A percentile compares a stretch with the other conserved stretches of the same genome.
Evolutionary conservation across 30 jellyfish, hydroid and myxozoan species (phyloP).

Genomic region (Morbakka virulenta): DNA sequence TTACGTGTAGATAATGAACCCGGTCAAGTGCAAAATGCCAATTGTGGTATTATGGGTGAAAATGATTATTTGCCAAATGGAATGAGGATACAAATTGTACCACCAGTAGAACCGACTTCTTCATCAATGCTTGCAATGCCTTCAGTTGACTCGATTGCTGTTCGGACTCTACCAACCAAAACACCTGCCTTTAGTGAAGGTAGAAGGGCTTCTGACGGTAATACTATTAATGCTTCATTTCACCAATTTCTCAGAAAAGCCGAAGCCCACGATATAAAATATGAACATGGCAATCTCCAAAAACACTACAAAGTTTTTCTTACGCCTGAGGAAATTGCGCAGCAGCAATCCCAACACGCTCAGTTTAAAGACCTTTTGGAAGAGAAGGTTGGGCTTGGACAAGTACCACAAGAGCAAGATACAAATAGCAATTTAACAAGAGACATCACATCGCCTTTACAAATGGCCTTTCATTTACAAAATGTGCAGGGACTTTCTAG

Average conservation of each 20-base stretch:
- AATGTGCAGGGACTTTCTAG: background rate
- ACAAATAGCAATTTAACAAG: conserved; percentile 1
- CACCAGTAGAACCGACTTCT: conserved; percentile 91
- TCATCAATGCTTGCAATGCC: conserved; percentile 62
- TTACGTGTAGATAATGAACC: conserved; percentile 46
- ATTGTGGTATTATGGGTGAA: conserved; percentile 1
- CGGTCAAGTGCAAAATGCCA: conserved; percentile 47
- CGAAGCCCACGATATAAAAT: conserved; percentile 58
- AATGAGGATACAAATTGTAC: conserved; percentile 86
- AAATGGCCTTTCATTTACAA: background rate
- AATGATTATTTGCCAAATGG: conserved; percentile 61
- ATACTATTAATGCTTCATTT: conserved; percentile 89
- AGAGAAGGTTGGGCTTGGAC: conserved; percentile 11
- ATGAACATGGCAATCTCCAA: conserved; percentile 80
- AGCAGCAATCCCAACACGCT: conserved; percentile 68
- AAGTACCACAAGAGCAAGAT: conserved; percentile 23
- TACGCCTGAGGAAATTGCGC: conserved; percentile 81
- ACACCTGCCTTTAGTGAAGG: conserved; percentile 89
- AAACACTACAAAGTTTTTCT: conserved; percentile 67
- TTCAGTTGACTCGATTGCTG: conserved; percentile 14
- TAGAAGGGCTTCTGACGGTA: conserved; percentile 97
- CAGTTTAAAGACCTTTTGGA: conserved; percentile 41
- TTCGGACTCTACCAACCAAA: conserved; percentile 48
- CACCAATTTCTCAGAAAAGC: conserved; percentile 80
- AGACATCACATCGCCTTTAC: background rate